A percentile compares a stretch with the other conserved stretches of the same genome.
Evolutionary conservation across 2,797 vertebrate species (phyloP).

Genomic region (Cetoscarus ocellatus): DNA sequence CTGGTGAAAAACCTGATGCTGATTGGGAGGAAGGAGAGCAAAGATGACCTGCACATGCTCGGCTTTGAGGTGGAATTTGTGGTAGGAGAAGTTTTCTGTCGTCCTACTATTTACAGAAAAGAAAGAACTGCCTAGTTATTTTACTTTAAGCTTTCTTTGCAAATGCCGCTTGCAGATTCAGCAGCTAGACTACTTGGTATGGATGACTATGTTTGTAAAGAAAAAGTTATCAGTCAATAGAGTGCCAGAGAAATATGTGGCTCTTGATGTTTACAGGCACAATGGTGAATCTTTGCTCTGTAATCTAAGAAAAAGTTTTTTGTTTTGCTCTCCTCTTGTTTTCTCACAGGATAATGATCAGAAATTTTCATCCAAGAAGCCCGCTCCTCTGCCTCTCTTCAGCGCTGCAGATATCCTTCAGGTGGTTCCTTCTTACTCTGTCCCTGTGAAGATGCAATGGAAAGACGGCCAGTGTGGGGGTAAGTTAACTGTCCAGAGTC

Average conservation of each 20-base stretch:
- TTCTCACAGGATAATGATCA: constrained; percentile 66
- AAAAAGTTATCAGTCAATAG: not conserved
- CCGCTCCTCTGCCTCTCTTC: constrained; percentile 71
- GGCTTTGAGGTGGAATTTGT: constrained; percentile 85
- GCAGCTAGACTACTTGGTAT: too few relatives aligned
- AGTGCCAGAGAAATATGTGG: not conserved
- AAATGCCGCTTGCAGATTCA: not conserved
- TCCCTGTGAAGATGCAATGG: constrained; percentile 51
- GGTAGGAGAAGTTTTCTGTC: constrained; percentile 61
- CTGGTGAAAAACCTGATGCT: constrained; percentile 84
- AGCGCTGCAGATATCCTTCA: constrained; percentile 82
- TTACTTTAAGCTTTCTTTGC: not conserved
- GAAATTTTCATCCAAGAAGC: constrained; percentile 67
- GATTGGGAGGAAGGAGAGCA: constrained; percentile 77
- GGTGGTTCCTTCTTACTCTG: constrained; percentile 71
- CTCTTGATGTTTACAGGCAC: not conserved
- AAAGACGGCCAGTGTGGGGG: constrained; percentile 55
- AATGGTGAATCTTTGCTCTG: constrained; percentile 1
- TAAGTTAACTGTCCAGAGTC: constrained; percentile 33
- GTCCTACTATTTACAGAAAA: too few relatives aligned
- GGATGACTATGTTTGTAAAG: not conserved
- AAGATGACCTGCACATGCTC: constrained; percentile 80
- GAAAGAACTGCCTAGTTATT: not conserved
- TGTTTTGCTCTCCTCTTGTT: constrained; percentile 9
- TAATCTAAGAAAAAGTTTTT: not conserved